Evolutionary conservation across 1,140 invertebrate genomes (phyloP).

Genomic region (Bacillus rossius): DNA sequence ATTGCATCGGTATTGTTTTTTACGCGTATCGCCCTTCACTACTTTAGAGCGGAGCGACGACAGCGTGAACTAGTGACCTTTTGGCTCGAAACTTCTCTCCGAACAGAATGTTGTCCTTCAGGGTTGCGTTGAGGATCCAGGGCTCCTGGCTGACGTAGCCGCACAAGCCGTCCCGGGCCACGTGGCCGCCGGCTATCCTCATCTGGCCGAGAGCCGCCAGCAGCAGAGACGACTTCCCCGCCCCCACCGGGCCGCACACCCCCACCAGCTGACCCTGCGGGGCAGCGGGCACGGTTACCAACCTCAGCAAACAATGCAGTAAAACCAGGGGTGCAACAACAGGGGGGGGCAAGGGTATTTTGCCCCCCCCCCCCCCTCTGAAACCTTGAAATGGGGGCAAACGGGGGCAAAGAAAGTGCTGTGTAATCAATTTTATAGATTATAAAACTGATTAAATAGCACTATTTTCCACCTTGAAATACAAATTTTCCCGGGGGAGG

Average conservation of each 20-base stretch:
- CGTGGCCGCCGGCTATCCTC: slow-evolving; percentile 41
- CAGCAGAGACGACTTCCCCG: slow-evolving; percentile 63
- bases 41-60: too few relatives aligned
- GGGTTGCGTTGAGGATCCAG: slow-evolving; percentile 60
- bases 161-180: slow-evolving; percentile 50
- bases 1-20: too few relatives aligned
- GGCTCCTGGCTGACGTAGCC: slow-evolving; percentile 64
- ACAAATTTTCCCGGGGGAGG: too few relatives aligned
- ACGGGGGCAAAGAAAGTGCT: too few relatives aligned
- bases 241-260: slow-evolving; percentile 59
- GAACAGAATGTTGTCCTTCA: slow-evolving; percentile 67
- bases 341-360: too few relatives aligned
- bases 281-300: too few relatives aligned
- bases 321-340: too few relatives aligned
- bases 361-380: too few relatives aligned
- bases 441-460: slow-evolving; percentile 7
- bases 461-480: too few relatives aligned
- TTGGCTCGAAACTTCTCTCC: slow-evolving; percentile 47
- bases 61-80: slow-evolving; percentile 19
- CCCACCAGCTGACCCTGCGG: slow-evolving; percentile 53
- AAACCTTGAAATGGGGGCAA: too few relatives aligned
- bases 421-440: neutral
- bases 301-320: too few relatives aligned
- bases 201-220: slow-evolving; percentile 57
- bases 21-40: too few relatives aligned